A percentile compares a stretch with the other conserved stretches of the same genome.
These are phyloP conservation scores for Onychostruthus taczanowskii DNA, from an alignment of 2,113 vertebrate species.

Conservation along the genomic window DNA sequence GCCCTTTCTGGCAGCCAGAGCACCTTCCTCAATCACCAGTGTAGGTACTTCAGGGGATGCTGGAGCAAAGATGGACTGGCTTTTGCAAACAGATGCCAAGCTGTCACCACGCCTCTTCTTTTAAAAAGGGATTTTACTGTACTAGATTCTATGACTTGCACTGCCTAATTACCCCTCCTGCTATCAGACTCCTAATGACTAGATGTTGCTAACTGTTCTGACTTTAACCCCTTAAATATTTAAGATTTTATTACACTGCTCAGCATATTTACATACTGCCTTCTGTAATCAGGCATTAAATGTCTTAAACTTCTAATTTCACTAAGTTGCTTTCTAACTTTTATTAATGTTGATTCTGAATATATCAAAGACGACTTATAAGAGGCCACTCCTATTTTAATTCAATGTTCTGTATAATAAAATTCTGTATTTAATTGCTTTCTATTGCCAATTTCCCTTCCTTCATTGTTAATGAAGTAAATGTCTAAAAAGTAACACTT, in stretches of 20 bases:
- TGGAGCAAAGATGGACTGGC: neutral
- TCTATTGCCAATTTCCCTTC: neutral
- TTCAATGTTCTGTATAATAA: neutral
- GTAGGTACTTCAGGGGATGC: neutral
- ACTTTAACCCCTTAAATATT: slow-evolving; percentile 55
- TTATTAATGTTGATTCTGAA: neutral
- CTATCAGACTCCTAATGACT: slow-evolving; percentile 26
- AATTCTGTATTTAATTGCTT: neutral
- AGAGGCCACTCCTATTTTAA: neutral
- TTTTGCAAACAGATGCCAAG: neutral
- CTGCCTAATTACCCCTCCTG: neutral
- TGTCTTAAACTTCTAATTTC: neutral
- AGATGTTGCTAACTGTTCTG: slow-evolving; percentile 26
- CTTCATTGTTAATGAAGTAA: neutral
- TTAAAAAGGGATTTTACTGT: neutral
- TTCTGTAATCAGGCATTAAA: neutral
- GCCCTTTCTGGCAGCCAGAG: neutral
- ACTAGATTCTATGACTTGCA: neutral
- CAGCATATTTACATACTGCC: neutral
- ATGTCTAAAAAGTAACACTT: neutral
- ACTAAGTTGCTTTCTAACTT: neutral
- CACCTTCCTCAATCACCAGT: neutral
- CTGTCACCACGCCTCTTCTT: neutral
- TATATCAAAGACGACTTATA: neutral
- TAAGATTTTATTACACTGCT: slow-evolving; percentile 23